Evolutionary conservation across 2,888 invertebrate genomes (phyloP).

Genomic region (Amphipyra tragopoginis): DNA sequence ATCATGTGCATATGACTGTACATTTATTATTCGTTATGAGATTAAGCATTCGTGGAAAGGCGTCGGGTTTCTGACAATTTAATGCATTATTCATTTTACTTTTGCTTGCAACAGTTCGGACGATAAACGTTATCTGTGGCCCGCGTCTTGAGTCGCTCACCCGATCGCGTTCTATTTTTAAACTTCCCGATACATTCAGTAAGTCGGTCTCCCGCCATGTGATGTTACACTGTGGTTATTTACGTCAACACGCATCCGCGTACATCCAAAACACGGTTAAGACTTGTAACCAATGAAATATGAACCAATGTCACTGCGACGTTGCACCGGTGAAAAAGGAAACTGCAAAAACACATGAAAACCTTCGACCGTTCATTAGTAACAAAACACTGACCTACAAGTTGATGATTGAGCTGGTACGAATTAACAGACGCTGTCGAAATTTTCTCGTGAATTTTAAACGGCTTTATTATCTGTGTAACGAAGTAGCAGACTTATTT

Average conservation of each 20-base stretch:
- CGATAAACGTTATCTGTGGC: conserved; percentile 75
- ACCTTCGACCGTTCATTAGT: conserved; percentile 72
- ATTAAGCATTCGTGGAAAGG: conserved; percentile 44
- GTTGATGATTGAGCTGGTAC: conserved; percentile 59
- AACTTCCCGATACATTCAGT: conserved; percentile 75
- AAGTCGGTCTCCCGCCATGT: conserved; percentile 72
- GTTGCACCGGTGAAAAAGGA: conserved; percentile 46
- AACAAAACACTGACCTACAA: conserved; percentile 73
- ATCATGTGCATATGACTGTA: conserved; percentile 40
- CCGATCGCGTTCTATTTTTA: conserved; percentile 77
- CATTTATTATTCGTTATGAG: conserved; percentile 32
- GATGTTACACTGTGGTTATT: conserved; percentile 73
- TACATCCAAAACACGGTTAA: conserved; percentile 61
- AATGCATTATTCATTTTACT: conserved; percentile 48
- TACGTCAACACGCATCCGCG: conserved; percentile 74
- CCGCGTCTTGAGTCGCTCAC: conserved; percentile 65
- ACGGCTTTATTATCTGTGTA: conserved; percentile 23
- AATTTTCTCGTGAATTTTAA: conserved; percentile 45
- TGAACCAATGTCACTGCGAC: conserved; percentile 61
- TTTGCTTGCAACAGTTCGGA: conserved; percentile 55
- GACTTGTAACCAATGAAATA: conserved; percentile 50
- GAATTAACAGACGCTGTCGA: conserved; percentile 31
- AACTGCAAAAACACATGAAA: conserved; percentile 61
- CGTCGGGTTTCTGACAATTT: conserved; percentile 49
- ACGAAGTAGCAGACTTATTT: conserved; percentile 5